Conservation (phyloP, 1,140 invertebrate species). For the Nasonia giraulti region DNA sequence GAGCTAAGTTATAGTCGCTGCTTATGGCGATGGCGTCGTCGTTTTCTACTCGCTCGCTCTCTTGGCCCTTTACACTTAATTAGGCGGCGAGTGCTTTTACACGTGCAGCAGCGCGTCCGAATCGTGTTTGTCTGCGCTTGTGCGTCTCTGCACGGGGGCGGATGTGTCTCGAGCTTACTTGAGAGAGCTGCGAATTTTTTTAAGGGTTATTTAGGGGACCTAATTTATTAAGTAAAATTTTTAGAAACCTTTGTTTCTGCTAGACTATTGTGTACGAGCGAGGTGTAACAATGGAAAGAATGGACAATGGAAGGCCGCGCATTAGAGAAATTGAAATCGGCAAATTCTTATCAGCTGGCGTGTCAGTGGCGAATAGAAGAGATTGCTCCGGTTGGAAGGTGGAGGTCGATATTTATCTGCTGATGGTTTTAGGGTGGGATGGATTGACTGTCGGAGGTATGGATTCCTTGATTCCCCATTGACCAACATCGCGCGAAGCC, state of each 20-base stretch:
- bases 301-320: background rate
- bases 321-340: background rate
- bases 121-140: background rate
- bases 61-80: slow-evolving; percentile 14
- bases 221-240: too few species aligned
- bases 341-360: background rate
- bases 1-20: slow-evolving; percentile 1
- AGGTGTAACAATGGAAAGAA: background rate
- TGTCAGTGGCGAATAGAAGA: background rate
- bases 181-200: background rate
- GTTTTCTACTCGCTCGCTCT: background rate
- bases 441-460: background rate
- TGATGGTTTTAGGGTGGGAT: background rate
- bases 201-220: background rate
- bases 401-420: background rate
- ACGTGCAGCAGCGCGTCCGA: background rate
- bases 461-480: slow-evolving; percentile 14
- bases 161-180: background rate
- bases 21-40: slow-evolving; percentile 13
- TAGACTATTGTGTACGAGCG: too few species aligned
- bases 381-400: background rate
- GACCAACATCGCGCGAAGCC: background rate
- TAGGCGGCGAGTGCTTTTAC: slow-evolving; percentile 20
- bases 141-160: background rate
- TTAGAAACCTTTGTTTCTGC: too few species aligned